A percentile compares a stretch with the other conserved stretches of the same genome.
These are phyloP conservation scores for Frankliniella intonsa DNA, from an alignment of 2,888 invertebrate species.

Conservation along the genomic window DNA sequence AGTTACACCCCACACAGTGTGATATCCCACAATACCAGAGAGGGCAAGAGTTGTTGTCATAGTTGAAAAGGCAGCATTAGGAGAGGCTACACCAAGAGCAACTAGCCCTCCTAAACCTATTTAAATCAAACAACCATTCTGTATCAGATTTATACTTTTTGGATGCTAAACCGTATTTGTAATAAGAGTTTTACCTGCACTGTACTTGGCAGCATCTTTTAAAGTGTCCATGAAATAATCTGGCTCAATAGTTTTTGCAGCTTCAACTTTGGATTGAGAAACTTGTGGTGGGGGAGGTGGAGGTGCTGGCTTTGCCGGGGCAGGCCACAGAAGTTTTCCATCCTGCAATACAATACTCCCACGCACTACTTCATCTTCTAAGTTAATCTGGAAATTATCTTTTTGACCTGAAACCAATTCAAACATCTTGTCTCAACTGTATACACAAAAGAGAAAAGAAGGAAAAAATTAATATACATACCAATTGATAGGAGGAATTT, in stretches of 20 bases:
- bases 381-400: slow-evolving; percentile 71
- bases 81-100: slow-evolving; percentile 68
- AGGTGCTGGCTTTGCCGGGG: slow-evolving; percentile 60
- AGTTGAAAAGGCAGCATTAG: slow-evolving; percentile 76
- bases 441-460: neutral
- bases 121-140: slow-evolving; percentile 30
- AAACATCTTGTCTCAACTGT: no score
- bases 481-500: slow-evolving; percentile 79
- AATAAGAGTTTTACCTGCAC: slow-evolving; percentile 53
- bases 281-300: slow-evolving; percentile 47
- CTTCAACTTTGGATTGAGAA: slow-evolving; percentile 47
- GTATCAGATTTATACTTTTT: neutral
- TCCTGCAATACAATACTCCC: slow-evolving; percentile 74
- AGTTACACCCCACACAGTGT: slow-evolving; percentile 89
- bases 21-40: slow-evolving; percentile 76
- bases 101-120: slow-evolving; percentile 65
- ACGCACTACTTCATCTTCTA: slow-evolving; percentile 81
- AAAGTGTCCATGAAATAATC: slow-evolving; percentile 67
- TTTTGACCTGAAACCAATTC: slow-evolving; percentile 56
- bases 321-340: slow-evolving; percentile 74
- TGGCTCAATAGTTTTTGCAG: slow-evolving; percentile 48
- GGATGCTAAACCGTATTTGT: neutral
- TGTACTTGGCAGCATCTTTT: slow-evolving; percentile 62
- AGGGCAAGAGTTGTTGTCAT: slow-evolving; percentile 83
- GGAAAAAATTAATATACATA: slow-evolving; percentile 43